phyloP scores from a whole-genome alignment of 1,140 invertebrate species.

The Drosophila ambigua region DNA sequence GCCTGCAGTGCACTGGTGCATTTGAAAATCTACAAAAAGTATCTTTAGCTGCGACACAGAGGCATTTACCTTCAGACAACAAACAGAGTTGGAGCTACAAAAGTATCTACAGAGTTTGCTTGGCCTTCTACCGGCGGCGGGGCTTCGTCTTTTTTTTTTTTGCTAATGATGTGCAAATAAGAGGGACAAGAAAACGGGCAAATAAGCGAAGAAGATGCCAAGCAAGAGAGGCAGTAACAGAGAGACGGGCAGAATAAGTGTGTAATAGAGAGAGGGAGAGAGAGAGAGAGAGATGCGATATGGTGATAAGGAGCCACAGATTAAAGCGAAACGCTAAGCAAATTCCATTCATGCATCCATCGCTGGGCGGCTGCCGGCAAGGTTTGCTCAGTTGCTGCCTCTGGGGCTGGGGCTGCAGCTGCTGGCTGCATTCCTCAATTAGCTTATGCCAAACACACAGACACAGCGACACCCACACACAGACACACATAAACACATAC shows the following conservation, averaged over 20 bases:
- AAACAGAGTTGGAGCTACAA: conserved; percentile 16
- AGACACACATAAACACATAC: background rate
- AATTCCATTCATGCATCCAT: background rate
- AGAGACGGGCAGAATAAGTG: background rate
- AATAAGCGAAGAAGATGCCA: background rate
- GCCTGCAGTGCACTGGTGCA: conserved; percentile 4
- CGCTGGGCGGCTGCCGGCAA: background rate
- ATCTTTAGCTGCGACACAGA: too few relatives aligned
- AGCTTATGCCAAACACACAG: conserved; percentile 36
- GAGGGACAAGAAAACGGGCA: background rate
- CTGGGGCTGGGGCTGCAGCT: conserved; percentile 20
- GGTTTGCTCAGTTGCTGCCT: conserved; percentile 42
- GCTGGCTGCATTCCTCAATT: conserved; percentile 51
- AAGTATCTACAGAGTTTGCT: conserved; percentile 27
- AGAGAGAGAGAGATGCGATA: background rate
- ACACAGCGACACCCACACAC: background rate
- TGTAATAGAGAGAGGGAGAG: conserved; percentile 5
- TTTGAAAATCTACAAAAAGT: background rate
- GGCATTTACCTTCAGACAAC: conserved; percentile 23
- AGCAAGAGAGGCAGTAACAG: conserved; percentile 12
- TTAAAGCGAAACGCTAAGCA: conserved; percentile 2
- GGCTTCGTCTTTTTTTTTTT: conserved; percentile 1
- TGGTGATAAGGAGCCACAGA: conserved; percentile 13
- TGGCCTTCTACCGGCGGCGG: background rate
- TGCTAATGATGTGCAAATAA: conserved; percentile 76